These are phyloP conservation scores for Polydrusus pterygomalis DNA, from an alignment of 2,888 invertebrate species.

Conservation along the genomic window DNA sequence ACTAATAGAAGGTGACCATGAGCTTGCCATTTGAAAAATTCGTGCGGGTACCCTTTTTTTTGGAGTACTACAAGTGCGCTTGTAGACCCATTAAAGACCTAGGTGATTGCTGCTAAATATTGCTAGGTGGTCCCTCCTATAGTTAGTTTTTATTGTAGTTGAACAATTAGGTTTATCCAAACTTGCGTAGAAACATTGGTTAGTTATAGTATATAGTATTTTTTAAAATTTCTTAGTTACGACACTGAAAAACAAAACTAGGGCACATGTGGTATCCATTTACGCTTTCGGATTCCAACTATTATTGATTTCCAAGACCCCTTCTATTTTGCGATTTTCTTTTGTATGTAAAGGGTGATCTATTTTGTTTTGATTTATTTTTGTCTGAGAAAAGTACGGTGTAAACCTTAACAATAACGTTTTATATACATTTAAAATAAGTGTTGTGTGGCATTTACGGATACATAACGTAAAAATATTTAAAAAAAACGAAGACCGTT, in stretches of 20 bases:
- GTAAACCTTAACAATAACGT: neutral
- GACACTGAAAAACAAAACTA: constrained; percentile 33
- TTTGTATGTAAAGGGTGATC: constrained; percentile 27
- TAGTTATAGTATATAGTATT: neutral
- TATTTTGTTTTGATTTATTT: constrained; percentile 41
- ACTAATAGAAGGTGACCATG: too few species aligned
- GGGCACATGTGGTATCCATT: constrained; percentile 41
- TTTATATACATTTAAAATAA: constrained; percentile 1
- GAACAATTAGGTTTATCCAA: too few species aligned
- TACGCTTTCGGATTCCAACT: constrained; percentile 35
- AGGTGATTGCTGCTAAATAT: too few species aligned
- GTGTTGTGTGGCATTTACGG: neutral
- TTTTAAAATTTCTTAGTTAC: constrained; percentile 38
- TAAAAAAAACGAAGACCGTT: too few species aligned
- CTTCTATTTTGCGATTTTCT: constrained; percentile 38
- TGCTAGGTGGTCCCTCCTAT: too few species aligned
- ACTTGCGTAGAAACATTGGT: neutral
- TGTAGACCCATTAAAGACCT: too few species aligned
- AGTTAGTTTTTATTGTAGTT: too few species aligned
- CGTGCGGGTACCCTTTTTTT: too few species aligned
- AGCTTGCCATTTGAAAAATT: too few species aligned
- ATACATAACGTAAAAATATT: too few species aligned
- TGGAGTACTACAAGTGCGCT: too few species aligned
- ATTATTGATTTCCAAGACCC: constrained; percentile 33
- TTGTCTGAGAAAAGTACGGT: neutral